Evolutionary conservation across 2,797 vertebrate genomes (phyloP).

Genomic region (Bradypodion pumilum): DNA sequence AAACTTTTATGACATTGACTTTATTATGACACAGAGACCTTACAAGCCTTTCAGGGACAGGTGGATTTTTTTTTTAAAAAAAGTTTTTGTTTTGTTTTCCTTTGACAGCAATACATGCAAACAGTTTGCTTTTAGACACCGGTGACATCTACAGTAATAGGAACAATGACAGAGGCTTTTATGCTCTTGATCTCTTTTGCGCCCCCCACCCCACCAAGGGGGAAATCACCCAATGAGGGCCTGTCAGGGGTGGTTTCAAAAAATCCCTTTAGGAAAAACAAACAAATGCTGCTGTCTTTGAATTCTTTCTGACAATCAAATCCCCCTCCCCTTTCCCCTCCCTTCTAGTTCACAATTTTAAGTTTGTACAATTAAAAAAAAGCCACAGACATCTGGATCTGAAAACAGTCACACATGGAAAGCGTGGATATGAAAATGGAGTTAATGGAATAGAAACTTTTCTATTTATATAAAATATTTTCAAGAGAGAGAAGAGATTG

Average conservation of each 20-base stretch:
- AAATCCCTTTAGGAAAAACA: slow-evolving; percentile 51
- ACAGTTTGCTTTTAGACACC: slow-evolving; percentile 41
- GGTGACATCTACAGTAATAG: slow-evolving; percentile 43
- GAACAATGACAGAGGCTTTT: slow-evolving; percentile 20
- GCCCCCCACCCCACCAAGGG: not conserved
- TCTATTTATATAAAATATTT: slow-evolving; percentile 56
- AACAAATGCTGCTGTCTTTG: slow-evolving; percentile 35
- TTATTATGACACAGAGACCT: slow-evolving; percentile 41
- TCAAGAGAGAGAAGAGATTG: slow-evolving; percentile 48
- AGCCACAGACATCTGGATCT: slow-evolving; percentile 75
- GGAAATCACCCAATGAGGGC: slow-evolving; percentile 16
- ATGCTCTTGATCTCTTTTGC: not conserved
- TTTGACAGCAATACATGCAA: slow-evolving; percentile 57
- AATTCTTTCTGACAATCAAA: slow-evolving; percentile 41
- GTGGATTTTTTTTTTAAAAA: not conserved
- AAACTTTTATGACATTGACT: not conserved
- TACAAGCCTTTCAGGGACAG: slow-evolving; percentile 39
- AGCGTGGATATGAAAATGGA: slow-evolving; percentile 47
- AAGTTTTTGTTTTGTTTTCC: not conserved
- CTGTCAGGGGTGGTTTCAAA: slow-evolving; percentile 32
- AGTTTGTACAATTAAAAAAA: slow-evolving; percentile 62
- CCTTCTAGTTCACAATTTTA: slow-evolving; percentile 58
- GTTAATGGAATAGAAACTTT: slow-evolving; percentile 43
- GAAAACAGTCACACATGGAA: slow-evolving; percentile 71
- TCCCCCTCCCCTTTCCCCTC: slow-evolving; percentile 40